phyloP scores from a whole-genome alignment of 1,140 invertebrate species.

The Panulirus ornatus region DNA sequence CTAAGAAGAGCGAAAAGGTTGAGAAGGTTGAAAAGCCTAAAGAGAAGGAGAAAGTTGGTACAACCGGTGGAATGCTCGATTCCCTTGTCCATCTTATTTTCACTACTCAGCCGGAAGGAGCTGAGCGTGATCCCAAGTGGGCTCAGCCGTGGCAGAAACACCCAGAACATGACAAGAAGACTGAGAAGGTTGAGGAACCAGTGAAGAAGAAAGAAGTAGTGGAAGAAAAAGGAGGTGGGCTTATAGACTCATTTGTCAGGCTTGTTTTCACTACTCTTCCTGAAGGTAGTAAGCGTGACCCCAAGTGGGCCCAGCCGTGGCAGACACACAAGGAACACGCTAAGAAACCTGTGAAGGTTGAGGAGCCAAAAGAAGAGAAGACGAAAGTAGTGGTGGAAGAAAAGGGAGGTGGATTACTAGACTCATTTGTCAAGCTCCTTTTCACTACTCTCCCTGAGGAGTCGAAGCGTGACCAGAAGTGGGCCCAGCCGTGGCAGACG shows the following conservation, averaged over 20 bases:
- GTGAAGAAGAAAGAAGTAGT: not conserved
- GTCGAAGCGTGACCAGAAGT: slow-evolving; percentile 27
- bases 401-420: not conserved
- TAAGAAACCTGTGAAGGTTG: slow-evolving; percentile 19
- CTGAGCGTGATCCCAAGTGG: slow-evolving; percentile 50
- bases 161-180: slow-evolving; percentile 26
- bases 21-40: not conserved
- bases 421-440: slow-evolving; percentile 40
- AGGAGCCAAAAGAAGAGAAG: not conserved
- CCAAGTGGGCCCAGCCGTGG: slow-evolving; percentile 68
- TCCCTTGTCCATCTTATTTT: slow-evolving; percentile 54
- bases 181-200: not conserved
- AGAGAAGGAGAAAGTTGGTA: not conserved
- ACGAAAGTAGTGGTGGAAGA: not conserved
- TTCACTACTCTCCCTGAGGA: slow-evolving; percentile 11
- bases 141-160: slow-evolving; percentile 63
- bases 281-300: too few species aligned
- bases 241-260: not conserved
- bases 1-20: not conserved
- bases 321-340: slow-evolving; percentile 48
- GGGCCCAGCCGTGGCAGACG: slow-evolving; percentile 64
- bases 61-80: slow-evolving; percentile 8
- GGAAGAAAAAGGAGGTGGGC: not conserved
- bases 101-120: not conserved
- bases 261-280: not conserved